Base-by-base conservation (phyloP, 2,888 invertebrate genomes). In the Neoaliturus tenellus region DNA sequence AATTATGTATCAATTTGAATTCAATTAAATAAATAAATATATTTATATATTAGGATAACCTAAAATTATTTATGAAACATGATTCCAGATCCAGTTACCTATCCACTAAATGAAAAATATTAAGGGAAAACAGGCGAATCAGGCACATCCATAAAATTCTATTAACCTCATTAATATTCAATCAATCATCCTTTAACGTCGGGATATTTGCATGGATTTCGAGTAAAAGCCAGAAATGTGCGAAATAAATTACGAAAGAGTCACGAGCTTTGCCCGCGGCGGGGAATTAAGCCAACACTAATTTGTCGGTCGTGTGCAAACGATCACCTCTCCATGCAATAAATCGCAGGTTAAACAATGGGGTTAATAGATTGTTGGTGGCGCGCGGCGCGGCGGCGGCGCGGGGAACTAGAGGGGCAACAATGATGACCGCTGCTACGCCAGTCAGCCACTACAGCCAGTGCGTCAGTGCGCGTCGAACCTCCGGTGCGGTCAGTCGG, bases 311-410 rank as follows among this genome's bases (percentile, higher is more conserved):
- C 51, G 51, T 51, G 51, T 51, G 51, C 51, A 51, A 51, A 51
- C 51, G 51, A 51, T 51, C 51, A 23, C 51, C 51, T 51, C 5
- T 20, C 23, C 3, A 14, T 3, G 31, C 31, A 62, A 28, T 62
- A 62, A 62, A 62, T 62, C 17, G 62, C 62, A 5, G 62, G 62
- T 62, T 51, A 51, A 62, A 62, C 62, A 62, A 62, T 62, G 62
- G 31, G 62, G 62, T 51, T 51, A 51, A 51, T 62, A 62, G 62
- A 62, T 28, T 62, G 31, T 62, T 62, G 14, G 62, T 62, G 28
- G 62, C 62, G 62, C 62, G 5, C 28, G 28, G n/a, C 31, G 62
- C 14, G 62, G 62, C 62, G 31, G 55, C 4, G 55, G 12, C 4
- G 51, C 20, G 23, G 20, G 1, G 28, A 62, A 62, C 28, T 28